Base-by-base conservation (phyloP, 2,888 invertebrate genomes). In the Dione vanillae region DNA sequence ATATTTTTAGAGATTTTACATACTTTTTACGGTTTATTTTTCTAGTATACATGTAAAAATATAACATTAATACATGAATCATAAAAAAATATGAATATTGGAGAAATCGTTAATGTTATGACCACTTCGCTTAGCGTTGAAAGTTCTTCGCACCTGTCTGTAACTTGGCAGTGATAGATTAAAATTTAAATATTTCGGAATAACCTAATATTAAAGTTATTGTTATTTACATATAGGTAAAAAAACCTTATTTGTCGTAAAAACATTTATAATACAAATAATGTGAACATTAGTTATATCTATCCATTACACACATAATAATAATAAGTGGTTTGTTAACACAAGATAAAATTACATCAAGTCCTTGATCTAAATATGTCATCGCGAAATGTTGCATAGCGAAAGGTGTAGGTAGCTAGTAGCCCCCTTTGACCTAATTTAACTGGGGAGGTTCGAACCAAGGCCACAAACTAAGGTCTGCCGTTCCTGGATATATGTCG, bases 391-490 rank as follows among this genome's bases (percentile, higher is more conserved):
- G 68, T 69, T 73, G 73, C 68, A 76, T 68, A 74, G 71, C 72
- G 71, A 71, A 72, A 74, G 74, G 72, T 73, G 67, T 69, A 69
- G 52, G 41, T 64, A 41, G 41, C 41, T 41, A 51, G 40, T 61
- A 58, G 54, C 75, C 74, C 77, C 78, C 76, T 76, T 77, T 78
- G 79, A 79, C 82, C 82, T 71, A 82, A 76, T 79, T 79, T 74
- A 67, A 66, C 65, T 64, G 68, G 72, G 76, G 79, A 70, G 72
- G 88, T 82, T 85, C 85, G 76, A 88, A 87, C 79, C 90, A 90
- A 88, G 90, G 90, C 75, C 83, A 79, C 78, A 80, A 80, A 74
- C 59, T 54, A 35, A 58, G 64, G 51, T 70, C 20, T 64, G 35
- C 3, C 20, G 47, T 67, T 11, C n/a, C 65, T 62, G 49, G 45